These are phyloP conservation scores for Heliocidaris tuberculata DNA, from an alignment of 35 echinoderm and acorn worm genomes.

Conservation along the genomic window DNA sequence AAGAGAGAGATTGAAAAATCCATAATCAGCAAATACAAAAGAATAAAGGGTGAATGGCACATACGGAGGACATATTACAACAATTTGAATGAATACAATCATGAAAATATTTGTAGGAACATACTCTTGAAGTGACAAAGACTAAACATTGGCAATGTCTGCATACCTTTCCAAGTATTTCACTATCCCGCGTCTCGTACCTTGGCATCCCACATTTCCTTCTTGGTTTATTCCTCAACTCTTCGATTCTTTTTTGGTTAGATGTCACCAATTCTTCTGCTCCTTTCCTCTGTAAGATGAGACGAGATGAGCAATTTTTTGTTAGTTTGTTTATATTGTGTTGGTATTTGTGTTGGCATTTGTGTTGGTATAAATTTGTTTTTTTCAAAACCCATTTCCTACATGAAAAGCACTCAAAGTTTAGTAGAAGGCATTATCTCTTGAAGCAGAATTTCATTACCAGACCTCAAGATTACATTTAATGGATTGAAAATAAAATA, in stretches of 20 bases:
- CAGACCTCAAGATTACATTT: too few species aligned
- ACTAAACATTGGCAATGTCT: not conserved
- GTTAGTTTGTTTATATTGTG: not conserved
- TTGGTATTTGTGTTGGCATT: not conserved
- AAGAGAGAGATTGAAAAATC: too few species aligned
- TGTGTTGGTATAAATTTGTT: too few species aligned
- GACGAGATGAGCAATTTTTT: not conserved
- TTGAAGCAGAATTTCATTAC: too few species aligned
- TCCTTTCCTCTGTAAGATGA: slow-evolving; percentile 31
- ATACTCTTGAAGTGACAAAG: not conserved
- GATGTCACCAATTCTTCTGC: not conserved
- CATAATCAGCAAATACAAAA: too few species aligned
- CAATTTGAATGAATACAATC: too few species aligned
- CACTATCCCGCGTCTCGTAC: slow-evolving; percentile 63
- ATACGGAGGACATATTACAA: too few species aligned
- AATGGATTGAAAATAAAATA: too few species aligned
- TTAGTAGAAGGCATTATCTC: too few species aligned
- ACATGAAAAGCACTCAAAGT: too few species aligned
- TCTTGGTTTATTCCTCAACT: slow-evolving; percentile 42
- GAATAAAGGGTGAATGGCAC: too few species aligned
- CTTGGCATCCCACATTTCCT: slow-evolving; percentile 49
- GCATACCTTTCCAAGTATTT: slow-evolving; percentile 76
- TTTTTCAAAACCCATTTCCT: too few species aligned
- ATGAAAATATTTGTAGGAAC: not conserved
- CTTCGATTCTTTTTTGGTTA: not conserved